These are phyloP conservation scores for Lacerta viridis DNA, from an alignment of 2,797 vertebrate genomes.

Conservation along the genomic window DNA sequence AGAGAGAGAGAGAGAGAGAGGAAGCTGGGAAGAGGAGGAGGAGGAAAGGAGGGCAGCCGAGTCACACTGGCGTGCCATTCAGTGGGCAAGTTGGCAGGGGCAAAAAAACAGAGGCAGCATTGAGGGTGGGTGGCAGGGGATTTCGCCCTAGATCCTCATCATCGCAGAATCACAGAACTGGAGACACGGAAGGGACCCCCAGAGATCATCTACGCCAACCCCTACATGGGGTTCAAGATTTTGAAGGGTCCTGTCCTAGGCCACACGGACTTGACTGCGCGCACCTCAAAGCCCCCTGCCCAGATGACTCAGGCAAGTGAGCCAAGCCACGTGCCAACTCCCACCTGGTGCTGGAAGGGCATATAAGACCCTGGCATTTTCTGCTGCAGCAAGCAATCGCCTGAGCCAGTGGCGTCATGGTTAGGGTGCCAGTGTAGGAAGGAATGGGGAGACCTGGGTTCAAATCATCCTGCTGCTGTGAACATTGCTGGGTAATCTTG, in stretches of 20 bases:
- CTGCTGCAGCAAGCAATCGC: neutral
- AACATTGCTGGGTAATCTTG: no score
- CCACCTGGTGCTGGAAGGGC: no score
- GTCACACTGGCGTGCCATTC: neutral
- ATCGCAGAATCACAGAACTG: no score
- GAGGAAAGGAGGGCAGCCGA: neutral
- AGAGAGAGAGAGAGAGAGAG: neutral
- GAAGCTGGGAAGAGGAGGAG: neutral
- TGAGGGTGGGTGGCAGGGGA: no score
- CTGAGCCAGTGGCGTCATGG: neutral
- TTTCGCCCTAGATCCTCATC: no score
- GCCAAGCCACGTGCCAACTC: neutral
- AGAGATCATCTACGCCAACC: no score
- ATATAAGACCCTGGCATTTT: no score
- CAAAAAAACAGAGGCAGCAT: neutral
- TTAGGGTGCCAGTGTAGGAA: no score
- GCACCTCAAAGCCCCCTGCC: neutral
- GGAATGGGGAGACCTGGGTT: no score
- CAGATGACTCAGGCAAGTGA: neutral
- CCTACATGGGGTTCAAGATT: neutral
- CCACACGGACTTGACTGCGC: no score
- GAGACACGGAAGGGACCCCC: no score
- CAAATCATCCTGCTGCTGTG: neutral
- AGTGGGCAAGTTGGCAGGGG: neutral
- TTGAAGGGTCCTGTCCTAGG: neutral